These are phyloP conservation scores for Ploceus nigricollis DNA, from an alignment of 2,113 vertebrate genomes.

Conservation along the genomic window DNA sequence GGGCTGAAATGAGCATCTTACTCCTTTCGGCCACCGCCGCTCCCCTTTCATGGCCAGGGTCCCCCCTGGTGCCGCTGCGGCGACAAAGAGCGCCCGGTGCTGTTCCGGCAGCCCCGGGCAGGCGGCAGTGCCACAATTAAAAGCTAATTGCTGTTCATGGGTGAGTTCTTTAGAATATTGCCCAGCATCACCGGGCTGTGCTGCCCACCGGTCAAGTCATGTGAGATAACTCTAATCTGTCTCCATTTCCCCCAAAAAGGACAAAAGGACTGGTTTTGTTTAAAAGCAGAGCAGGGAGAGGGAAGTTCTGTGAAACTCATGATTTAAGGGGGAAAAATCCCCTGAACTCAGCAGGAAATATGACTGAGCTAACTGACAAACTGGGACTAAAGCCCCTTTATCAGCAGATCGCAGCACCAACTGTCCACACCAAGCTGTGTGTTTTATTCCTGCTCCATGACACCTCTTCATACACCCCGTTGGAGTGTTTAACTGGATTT, in stretches of 20 bases:
- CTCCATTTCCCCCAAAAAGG: background rate
- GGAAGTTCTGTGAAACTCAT: background rate
- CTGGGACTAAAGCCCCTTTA: background rate
- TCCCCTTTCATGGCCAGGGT: constrained; percentile 25
- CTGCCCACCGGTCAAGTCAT: background rate
- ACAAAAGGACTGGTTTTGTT: background rate
- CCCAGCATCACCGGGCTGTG: constrained; percentile 6
- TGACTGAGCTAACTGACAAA: constrained; percentile 6
- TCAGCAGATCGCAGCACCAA: background rate
- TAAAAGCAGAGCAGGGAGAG: background rate
- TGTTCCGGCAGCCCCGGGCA: background rate
- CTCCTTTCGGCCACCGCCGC: background rate
- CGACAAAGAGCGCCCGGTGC: constrained; percentile 40
- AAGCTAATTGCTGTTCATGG: constrained; percentile 67
- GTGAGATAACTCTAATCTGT: constrained; percentile 21
- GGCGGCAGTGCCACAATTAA: background rate
- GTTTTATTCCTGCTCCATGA: background rate
- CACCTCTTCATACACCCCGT: rapidly evolving
- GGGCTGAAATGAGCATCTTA: constrained; percentile 60
- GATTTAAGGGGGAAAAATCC: background rate
- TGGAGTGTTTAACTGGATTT: background rate
- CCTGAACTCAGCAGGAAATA: constrained; percentile 12
- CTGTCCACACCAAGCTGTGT: background rate
- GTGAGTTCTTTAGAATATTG: constrained; percentile 36
- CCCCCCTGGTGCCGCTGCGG: background rate